These are phyloP conservation scores for Gymnoscopelus braueri DNA, from an alignment of 2,797 vertebrate species.

Conservation along the genomic window DNA sequence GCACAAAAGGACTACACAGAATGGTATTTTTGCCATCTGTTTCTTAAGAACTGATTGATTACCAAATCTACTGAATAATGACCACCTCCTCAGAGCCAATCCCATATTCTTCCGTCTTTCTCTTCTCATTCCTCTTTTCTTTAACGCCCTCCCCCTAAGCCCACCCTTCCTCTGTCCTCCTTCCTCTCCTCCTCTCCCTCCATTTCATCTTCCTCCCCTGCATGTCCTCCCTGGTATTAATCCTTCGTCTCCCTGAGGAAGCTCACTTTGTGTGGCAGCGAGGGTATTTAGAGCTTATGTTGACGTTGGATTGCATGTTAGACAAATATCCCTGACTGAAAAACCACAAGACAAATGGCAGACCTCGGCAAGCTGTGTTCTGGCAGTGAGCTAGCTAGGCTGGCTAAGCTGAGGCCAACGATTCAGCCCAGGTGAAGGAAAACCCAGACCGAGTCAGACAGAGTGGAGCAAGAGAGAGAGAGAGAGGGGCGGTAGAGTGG, in stretches of 20 bases:
- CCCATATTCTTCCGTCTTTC: constrained; percentile 27
- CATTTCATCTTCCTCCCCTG: constrained; percentile 43
- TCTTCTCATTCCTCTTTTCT: constrained; percentile 27
- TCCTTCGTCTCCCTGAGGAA: constrained; percentile 72
- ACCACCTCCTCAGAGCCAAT: constrained; percentile 34
- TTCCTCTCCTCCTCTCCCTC: constrained; percentile 39
- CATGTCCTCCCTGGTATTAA: constrained; percentile 52
- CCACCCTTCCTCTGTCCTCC: constrained; percentile 48
- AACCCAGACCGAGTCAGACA: constrained; percentile 20
- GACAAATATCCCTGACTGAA: constrained; percentile 76
- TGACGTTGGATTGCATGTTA: constrained; percentile 79
- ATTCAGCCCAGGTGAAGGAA: constrained; percentile 63
- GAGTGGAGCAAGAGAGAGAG: constrained; percentile 34
- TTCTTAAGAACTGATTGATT: constrained; percentile 35
- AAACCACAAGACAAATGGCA: constrained; percentile 81
- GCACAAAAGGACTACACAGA: neutral
- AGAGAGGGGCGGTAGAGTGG: constrained; percentile 34
- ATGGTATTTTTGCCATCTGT: constrained; percentile 25
- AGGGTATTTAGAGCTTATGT: constrained; percentile 77
- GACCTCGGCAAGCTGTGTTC: constrained; percentile 65
- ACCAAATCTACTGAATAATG: constrained; percentile 31
- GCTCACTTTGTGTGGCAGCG: constrained; percentile 67
- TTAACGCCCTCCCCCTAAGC: constrained; percentile 36
- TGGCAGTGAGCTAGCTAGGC: constrained; percentile 63
- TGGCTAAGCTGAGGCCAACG: constrained; percentile 60